These are phyloP conservation scores for Nephotettix cincticeps DNA, from an alignment of 1,140 invertebrate species.

Conservation along the genomic window DNA sequence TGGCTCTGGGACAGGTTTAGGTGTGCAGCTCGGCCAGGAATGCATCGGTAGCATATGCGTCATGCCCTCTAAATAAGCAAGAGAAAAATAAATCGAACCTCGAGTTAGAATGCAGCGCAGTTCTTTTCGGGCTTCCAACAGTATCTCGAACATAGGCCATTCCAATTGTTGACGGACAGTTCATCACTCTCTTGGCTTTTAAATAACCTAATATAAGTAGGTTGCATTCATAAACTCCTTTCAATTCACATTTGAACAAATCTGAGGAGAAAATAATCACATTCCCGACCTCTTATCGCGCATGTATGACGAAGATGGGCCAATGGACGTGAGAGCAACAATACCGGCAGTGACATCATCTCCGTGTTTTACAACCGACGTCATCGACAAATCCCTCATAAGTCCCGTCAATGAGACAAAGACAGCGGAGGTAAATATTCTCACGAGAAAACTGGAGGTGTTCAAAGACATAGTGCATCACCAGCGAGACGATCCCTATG, in stretches of 20 bases:
- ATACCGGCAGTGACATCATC: too few species aligned
- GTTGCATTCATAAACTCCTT: not conserved
- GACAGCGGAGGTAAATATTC: too few species aligned
- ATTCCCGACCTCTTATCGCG: not conserved
- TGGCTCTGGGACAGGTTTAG: too few species aligned
- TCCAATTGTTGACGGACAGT: not conserved
- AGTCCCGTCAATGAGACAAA: too few species aligned
- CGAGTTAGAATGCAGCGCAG: not conserved
- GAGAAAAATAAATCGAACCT: not conserved
- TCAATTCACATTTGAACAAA: not conserved
- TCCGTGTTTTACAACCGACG: too few species aligned
- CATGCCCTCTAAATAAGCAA: not conserved
- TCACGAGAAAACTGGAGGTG: too few species aligned
- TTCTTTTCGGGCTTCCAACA: not conserved
- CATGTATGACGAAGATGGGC: not conserved
- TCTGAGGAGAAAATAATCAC: conserved; percentile 11
- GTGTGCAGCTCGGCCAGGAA: not conserved
- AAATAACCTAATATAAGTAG: not conserved
- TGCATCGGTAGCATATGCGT: not conserved
- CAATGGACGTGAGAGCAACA: too few species aligned
- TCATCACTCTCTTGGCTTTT: not conserved
- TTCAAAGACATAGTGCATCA: too few species aligned
- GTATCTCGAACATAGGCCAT: not conserved
- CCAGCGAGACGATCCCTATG: too few species aligned
- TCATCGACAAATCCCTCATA: too few species aligned